phyloP scores from a whole-genome alignment of 2,888 invertebrate genomes.

The Trilocha varians region DNA sequence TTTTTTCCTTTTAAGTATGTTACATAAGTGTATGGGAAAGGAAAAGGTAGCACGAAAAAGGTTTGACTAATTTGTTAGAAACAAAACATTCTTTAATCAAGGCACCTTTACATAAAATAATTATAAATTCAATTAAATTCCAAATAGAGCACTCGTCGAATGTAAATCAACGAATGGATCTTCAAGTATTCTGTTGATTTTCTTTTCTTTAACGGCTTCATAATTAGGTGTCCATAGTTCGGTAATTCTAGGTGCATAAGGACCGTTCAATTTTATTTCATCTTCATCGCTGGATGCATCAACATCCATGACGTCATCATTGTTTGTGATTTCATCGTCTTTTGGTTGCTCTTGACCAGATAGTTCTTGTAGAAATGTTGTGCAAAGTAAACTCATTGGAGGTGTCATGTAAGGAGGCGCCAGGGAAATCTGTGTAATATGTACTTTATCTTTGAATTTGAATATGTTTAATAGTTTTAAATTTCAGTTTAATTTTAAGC shows the following conservation, averaged over 20 bases:
- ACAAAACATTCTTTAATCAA: no score
- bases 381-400: slow-evolving; percentile 51
- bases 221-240: slow-evolving; percentile 59
- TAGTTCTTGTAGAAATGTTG: slow-evolving; percentile 53
- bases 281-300: slow-evolving; percentile 52
- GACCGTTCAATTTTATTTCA: slow-evolving; percentile 21
- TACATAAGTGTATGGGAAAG: no score
- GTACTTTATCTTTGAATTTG: neutral
- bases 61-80: no score
- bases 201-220: slow-evolving; percentile 60
- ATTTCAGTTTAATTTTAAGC: no score
- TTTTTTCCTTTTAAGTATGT: no score
- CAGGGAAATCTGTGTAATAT: slow-evolving; percentile 48
- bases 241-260: slow-evolving; percentile 29
- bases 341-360: slow-evolving; percentile 38
- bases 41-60: no score
- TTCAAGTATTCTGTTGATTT: slow-evolving; percentile 45
- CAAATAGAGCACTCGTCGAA: slow-evolving; percentile 38
- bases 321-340: slow-evolving; percentile 22
- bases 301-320: slow-evolving; percentile 28
- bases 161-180: slow-evolving; percentile 43
- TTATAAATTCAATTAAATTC: slow-evolving; percentile 16
- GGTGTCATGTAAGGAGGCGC: slow-evolving; percentile 63
- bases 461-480: neutral
- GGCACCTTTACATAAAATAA: no score